Evolutionary conservation across 2,797 vertebrate species (phyloP).

Genomic region (Myotis planiceps): DNA sequence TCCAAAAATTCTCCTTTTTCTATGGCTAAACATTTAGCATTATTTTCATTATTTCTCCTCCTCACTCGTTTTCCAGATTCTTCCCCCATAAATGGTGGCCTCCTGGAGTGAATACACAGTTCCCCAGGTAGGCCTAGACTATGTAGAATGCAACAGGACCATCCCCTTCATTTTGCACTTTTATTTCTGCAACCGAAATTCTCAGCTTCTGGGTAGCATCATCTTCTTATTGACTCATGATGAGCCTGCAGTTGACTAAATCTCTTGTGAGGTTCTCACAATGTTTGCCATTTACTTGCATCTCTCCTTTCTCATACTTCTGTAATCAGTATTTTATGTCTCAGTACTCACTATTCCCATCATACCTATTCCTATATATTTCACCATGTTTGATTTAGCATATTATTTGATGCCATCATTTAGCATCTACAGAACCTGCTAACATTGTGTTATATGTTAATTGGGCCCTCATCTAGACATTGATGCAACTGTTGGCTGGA

Average conservation of each 20-base stretch:
- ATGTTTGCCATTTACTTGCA: not conserved
- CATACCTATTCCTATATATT: not conserved
- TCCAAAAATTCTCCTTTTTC: not conserved
- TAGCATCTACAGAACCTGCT: not conserved
- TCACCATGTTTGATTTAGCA: not conserved
- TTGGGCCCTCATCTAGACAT: not conserved
- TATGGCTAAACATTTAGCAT: not conserved
- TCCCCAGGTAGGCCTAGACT: not conserved
- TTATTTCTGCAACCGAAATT: not conserved
- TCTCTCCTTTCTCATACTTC: not conserved
- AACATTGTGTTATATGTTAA: not conserved
- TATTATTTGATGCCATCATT: not conserved
- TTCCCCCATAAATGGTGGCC: not conserved
- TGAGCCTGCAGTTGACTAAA: not conserved
- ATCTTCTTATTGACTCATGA: not conserved
- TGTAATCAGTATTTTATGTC: not conserved
- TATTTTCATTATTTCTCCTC: not conserved
- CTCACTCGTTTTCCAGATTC: not conserved
- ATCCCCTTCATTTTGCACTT: not conserved
- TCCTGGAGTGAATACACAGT: not conserved
- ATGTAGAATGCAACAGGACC: not conserved
- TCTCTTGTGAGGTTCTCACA: not conserved
- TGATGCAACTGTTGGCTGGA: not conserved
- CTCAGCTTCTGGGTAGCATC: not conserved
- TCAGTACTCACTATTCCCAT: not conserved